Evolutionary conservation across 2,797 vertebrate species (phyloP), one percentile per base, ranked within the genome.

Genomic region (Myotis vivesi): DNA sequence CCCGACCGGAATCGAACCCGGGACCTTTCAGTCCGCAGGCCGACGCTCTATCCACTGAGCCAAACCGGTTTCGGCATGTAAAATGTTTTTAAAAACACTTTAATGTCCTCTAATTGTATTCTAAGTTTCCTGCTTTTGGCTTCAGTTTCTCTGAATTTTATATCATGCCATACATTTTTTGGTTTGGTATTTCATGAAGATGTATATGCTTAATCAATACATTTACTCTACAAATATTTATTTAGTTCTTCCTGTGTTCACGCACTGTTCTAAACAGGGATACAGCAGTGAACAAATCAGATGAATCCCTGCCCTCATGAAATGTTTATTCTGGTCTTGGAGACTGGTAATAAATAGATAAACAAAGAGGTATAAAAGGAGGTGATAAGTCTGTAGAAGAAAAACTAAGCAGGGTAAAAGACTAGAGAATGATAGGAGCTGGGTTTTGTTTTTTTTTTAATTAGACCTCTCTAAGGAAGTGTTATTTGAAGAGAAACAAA

Each of bases 301-400:
- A 75, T 25, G 68, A 64, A 19, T 84, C 16, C 16, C 20, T 62
- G 41, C 30, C 23, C 17, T 80, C 59, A n/a, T 33, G 49, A 89
- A 51, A 69, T 75, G 28, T 91, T 89, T 93, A 53, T 82, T 93
- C 66, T 87, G 55, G 57, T 94, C n/a, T 84, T 89, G 41, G 46
- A 88, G 62, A 55, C 59, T 92, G 17, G 19, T 11, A 92, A 23
- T 85, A 72, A 87, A 49, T 44, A 59, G 44, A 38, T 51, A 64
- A 68, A 62, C 44, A 57, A 77, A 83, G 55, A 87, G 23, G 49
- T 22, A 36, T 68, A 9, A 87, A 59, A 33, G 49, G 38, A 83
- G 23, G 64, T n/a, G 23, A 30, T 76, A 46, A 19, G 19, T 92
- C 44, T 92, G 13, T 81, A 81, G 36, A 83, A 95, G 33, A 66